Base-by-base conservation (phyloP, 1,140 invertebrate genomes). In the Ctenoplectra terminalis region DNA sequence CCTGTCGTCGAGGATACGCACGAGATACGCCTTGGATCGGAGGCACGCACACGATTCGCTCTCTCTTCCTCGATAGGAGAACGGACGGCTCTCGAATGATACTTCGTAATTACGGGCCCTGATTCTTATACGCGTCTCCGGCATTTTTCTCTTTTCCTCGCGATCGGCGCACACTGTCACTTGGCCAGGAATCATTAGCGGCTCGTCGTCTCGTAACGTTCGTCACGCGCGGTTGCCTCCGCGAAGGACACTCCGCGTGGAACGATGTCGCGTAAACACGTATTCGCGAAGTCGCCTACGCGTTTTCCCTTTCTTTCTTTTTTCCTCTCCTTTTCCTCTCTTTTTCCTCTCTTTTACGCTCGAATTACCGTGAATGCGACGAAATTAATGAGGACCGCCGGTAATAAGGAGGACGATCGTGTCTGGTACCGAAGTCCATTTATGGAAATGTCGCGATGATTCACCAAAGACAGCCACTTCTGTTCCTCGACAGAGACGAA, bases 211-310 rank as follows among this genome's bases (percentile, higher is more conserved):
- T 77, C 78, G 63, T 75, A 84, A 87, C 46, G 73, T 69, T 61
- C 54, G 82, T 78, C 26, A 79, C 50, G 67, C 82, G 11, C 61
- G 66, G 46, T 40, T 87, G 82, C 77, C 29, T 34, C 1, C 83
- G 82, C 58, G 79, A 85, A 88, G 86, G 71, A 81, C 82, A 64
- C 58, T 60, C 58, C 43, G 40, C n/a, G 8, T 26, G 46, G 31
- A 46, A 50, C 46, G 31, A 70, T 37, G n/a, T 17, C 52, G 52
- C 40, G 66, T 48, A 78, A 75, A 75, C 72, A 48, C 17, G 56
- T 40, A n/a, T 46, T 15, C 46, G 17, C 69, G 43, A 17, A 34
- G 23, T 58, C 46, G 40, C 40, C 63, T 48, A 52, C 31, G 70
- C 50, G 5, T 43, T 60, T 40, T 60, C 76, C 13, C 37, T 26